Base-by-base conservation (phyloP, 1,140 invertebrate species). In the Yoshiicerus persimilis region DNA sequence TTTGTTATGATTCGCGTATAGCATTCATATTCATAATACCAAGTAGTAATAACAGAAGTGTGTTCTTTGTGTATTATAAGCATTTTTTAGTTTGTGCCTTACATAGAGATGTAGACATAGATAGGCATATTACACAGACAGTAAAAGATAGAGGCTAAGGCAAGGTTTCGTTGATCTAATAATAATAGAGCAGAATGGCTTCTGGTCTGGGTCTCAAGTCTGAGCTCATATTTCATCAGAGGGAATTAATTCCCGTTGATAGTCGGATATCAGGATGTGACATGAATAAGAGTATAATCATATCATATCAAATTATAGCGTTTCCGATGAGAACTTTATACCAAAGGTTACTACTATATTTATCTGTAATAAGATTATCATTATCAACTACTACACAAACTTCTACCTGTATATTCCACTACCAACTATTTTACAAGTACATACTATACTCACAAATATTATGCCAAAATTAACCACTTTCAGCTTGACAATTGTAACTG, bases 191-290 rank as follows among this genome's bases (percentile, higher is more conserved):
- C 13, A 64, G 84, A 64, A 84, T 84, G 47, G 83, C 83, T 84
- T 84, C 83, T 84, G 83, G 39, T 84, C 83, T 80, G 75, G 27
- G 30, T 27, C n/a, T n/a, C n/a, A n/a, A n/a, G n/a, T n/a, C 66
- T 83, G 23, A 84, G 83, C 38, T 47, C 23, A 84, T 84, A 84
- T 84, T 84, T 84, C 83, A 47, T 84, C 20, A 41, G 47, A 84
- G 47, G 38, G 83, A 84, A 84, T 84, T 84, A 84, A 84, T 84
- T 38, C 83, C 83, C 83, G 47, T 84, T 84, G 83, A 84, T 84
- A 56, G 83, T 84, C 83, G 38, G 83, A 84, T 41, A 84, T 84
- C 38, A 47, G 83, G 83, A 84, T 84, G 83, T 84, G 83, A 84
- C 83, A 84, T 84, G 83, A 84, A 84, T 84, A 84, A 80, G 75